These are phyloP conservation scores for Anomalospiza imberbis DNA, from an alignment of 2,797 vertebrate species.

Conservation along the genomic window DNA sequence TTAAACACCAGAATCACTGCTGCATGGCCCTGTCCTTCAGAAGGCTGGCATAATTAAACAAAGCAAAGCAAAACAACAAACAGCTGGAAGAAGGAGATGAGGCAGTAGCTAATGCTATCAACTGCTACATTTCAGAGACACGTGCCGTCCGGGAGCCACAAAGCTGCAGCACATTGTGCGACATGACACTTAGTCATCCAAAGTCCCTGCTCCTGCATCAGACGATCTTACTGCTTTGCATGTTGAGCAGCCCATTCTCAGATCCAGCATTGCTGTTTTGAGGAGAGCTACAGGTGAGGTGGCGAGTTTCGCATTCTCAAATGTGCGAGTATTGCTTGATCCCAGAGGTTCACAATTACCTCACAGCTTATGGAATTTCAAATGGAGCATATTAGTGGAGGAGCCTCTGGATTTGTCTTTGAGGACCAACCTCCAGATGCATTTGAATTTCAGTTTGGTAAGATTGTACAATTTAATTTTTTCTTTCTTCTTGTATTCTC, in stretches of 20 bases:
- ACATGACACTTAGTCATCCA: background rate
- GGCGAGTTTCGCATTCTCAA: background rate
- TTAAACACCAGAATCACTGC: background rate
- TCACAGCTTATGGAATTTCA: background rate
- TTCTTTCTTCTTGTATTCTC: background rate
- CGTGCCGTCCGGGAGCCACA: background rate
- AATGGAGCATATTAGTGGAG: background rate
- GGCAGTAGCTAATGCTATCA: background rate
- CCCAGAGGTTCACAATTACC: background rate
- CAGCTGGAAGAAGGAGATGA: background rate
- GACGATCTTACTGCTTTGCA: background rate
- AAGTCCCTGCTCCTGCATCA: background rate
- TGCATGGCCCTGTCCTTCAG: background rate
- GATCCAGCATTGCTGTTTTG: background rate
- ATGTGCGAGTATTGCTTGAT: background rate
- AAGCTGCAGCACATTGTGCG: background rate
- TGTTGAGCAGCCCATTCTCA: background rate
- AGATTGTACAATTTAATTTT: background rate
- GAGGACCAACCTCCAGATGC: background rate
- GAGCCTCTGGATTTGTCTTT: background rate
- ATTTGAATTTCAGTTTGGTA: background rate
- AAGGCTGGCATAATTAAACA: conserved; percentile 23
- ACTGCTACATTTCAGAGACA: background rate
- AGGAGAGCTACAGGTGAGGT: background rate
- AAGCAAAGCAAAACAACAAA: background rate